Conservation (phyloP, 2,113 vertebrate species). For the Perca fluviatilis region DNA sequence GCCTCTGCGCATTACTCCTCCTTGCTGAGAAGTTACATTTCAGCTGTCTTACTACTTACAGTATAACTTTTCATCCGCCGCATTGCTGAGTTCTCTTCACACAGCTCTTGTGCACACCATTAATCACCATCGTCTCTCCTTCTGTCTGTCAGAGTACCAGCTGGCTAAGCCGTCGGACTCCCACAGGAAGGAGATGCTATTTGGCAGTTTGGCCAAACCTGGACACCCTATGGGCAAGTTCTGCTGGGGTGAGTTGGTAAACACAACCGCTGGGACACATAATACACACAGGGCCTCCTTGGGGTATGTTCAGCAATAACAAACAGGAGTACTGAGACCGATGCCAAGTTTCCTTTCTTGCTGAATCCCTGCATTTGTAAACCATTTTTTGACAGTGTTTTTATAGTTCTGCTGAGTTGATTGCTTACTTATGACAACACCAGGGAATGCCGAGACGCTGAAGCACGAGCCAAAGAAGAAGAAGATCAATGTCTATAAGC, state of each 20-base stretch:
- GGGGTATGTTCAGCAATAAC: constrained; percentile 57
- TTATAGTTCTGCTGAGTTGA: constrained; percentile 35
- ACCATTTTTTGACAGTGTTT: constrained; percentile 19
- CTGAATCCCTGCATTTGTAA: constrained; percentile 30
- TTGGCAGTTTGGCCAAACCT: constrained; percentile 95
- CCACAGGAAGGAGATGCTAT: constrained; percentile 97
- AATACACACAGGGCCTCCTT: constrained; percentile 62
- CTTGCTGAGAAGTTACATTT: constrained; percentile 8
- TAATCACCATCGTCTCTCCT: constrained; percentile 11
- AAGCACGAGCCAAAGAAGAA: constrained; percentile 93
- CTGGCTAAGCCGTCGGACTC: constrained; percentile 95
- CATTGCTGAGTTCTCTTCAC: neutral
- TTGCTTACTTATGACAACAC: constrained; percentile 42
- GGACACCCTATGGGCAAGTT: constrained; percentile 98
- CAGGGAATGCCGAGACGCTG: constrained; percentile 95
- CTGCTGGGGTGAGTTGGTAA: constrained; percentile 92
- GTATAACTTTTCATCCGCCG: neutral
- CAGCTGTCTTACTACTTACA: neutral
- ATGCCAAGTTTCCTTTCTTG: constrained; percentile 33
- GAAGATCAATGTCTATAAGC: constrained; percentile 92
- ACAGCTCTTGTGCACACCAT: constrained; percentile 17
- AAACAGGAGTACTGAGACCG: constrained; percentile 48
- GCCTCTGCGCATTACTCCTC: neutral
- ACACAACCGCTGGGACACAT: constrained; percentile 62
- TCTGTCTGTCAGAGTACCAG: constrained; percentile 90